Evolutionary conservation across 2,113 vertebrate genomes (phyloP), one percentile per base, ranked within the genome.

Genomic region (Calonectris borealis): DNA sequence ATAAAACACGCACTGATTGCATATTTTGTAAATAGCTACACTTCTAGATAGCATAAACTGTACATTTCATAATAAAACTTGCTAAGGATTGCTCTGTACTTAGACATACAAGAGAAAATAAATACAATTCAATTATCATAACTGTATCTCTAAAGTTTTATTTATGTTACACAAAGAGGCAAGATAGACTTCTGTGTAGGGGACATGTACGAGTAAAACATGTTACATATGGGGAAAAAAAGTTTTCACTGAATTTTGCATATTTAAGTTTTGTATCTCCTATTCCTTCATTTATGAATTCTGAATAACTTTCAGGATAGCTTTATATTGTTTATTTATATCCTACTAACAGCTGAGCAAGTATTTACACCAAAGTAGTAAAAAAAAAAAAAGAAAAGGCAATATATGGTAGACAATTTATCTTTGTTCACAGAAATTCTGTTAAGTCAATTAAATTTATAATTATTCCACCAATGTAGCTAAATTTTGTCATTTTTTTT

Each of bases 211-310:
- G 80, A n/a, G 10, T 19, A 64, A 76, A 91, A 79, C 2, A 20
- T 0, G 1, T 15, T n/a, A 83, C 7, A 49, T 29, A 11, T 0
- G 2, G 4, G 19, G 31, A 8, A 2, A 81, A 81, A 9, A 14
- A 27, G 8, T 42, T 87, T 80, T 54, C n/a, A 49, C 7, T 2
- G 1, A 44, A 70, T 51, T 65, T 66, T 79, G 19, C 13, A 32
- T 21, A 26, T 26, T 66, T n/a, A 34, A 38, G 10, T 69, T 87
- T 85, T 84, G 21, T 6, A 78, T 70, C 84, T 89, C 22, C 19
- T 61, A n/a, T 22, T 8, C 40, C 17, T 44, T 70, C 2, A 58
- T 66, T 40, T 66, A 54, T 44, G 21, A 92, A 66, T 90, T 73
- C 42, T 49, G 27, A 70, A 54, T 66, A 84, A 65, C 21, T 87